Base-by-base conservation (phyloP, 2,888 invertebrate species). In the Neria commutata region DNA sequence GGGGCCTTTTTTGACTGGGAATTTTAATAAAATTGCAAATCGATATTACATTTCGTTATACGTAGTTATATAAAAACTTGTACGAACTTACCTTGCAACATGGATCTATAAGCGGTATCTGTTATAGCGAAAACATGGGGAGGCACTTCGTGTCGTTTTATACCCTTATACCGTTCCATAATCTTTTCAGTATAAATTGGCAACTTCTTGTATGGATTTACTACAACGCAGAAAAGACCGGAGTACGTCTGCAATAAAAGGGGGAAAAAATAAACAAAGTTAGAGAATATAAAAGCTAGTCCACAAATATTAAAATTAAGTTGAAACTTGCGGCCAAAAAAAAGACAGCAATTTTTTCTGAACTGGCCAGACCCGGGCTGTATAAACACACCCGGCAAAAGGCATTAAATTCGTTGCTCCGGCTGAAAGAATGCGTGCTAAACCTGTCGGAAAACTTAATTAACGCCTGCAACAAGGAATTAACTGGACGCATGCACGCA, bases 51-150 rank as follows among this genome's bases (percentile, higher is more conserved):
- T n/a, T n/a, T n/a, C n/a, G n/a, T n/a, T n/a, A n/a, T n/a, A n/a
- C n/a, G n/a, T n/a, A n/a, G n/a, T n/a, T n/a, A n/a, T n/a, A n/a
- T n/a, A n/a, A n/a, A n/a, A n/a, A n/a, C n/a, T n/a, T n/a, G n/a
- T n/a, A n/a, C n/a, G 49, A 21, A 75, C 80, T 79, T 84, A 92
- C 98, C 98, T 92, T 99, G 98, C 74, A 99, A 86, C 99, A 99
- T 99, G 67, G 94, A 95, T 83, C 98, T 90, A 85, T 99, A 99
- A 57, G 99, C 98, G 61, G 92, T 94, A 84, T 99, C 99, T 71
- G 99, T 97, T 84, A 99, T 98, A 83, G 99, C 98, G 85, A 98
- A 99, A 64, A 99, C 98, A 83, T 99, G 99, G 51, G 99, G 99
- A 66, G 99, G 99, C 70, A 98, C 95, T 85, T 99, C 98, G 84